Conservation (phyloP, 1,140 invertebrate genomes). For the Drosophila varians region DNA sequence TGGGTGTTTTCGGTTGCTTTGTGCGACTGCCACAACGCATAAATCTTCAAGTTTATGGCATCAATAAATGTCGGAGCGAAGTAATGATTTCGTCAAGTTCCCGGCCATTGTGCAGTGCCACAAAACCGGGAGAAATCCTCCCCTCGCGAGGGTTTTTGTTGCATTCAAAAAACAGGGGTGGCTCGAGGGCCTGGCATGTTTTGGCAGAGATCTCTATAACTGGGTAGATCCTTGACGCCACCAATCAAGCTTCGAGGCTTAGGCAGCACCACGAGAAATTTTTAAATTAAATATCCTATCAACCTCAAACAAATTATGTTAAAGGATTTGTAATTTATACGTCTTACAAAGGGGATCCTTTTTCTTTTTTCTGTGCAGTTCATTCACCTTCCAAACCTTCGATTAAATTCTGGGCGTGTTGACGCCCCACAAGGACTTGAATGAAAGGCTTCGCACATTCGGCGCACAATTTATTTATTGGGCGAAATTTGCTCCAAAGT, state of each 20-base stretch:
- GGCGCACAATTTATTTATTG: conserved; percentile 71
- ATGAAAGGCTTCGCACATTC: conserved; percentile 70
- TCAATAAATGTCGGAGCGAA: conserved; percentile 80
- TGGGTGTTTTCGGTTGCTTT: conserved; percentile 41
- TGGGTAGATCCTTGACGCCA: conserved; percentile 26
- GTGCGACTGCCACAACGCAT: conserved; percentile 57
- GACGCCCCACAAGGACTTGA: conserved; percentile 29
- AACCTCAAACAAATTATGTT: no score
- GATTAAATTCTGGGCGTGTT: conserved; percentile 39
- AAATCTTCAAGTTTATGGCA: conserved; percentile 81
- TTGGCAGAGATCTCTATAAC: conserved; percentile 24
- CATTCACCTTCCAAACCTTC: conserved; percentile 13
- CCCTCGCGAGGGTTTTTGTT: conserved; percentile 14
- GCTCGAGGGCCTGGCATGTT: conserved; percentile 2
- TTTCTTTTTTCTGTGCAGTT: conserved; percentile 18
- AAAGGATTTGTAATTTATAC: no score
- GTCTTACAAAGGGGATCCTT: no score
- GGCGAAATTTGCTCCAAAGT: conserved; percentile 48
- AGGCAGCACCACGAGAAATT: conserved; percentile 7
- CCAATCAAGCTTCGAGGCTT: conserved; percentile 26
- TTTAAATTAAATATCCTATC: not conserved
- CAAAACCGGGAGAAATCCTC: conserved; percentile 36
- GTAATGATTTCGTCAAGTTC: conserved; percentile 81
- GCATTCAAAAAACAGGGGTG: conserved; percentile 30
- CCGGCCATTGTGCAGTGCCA: conserved; percentile 59